phyloP scores from a whole-genome alignment of 2,797 vertebrate genomes.

The Sebastes kiyomatsui region DNA sequence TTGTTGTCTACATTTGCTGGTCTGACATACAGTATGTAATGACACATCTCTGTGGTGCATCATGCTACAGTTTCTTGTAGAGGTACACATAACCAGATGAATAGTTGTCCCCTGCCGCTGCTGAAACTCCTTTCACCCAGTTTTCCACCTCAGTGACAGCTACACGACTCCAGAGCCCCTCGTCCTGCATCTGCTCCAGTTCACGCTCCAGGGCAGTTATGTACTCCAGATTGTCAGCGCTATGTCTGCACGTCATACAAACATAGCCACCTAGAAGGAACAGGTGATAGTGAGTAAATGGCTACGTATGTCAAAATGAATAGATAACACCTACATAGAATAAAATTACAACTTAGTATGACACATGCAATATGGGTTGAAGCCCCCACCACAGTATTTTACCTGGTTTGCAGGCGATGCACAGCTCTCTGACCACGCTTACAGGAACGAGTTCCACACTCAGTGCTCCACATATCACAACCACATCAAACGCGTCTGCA shows the following conservation, averaged over 20 bases:
- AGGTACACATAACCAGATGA: background rate
- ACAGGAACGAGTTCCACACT: background rate
- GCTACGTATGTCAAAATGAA: background rate
- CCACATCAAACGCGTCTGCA: background rate
- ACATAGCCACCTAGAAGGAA: background rate
- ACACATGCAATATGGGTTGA: background rate
- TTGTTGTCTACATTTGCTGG: background rate
- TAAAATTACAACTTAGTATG: background rate
- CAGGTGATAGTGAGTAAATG: background rate
- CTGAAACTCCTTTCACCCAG: background rate
- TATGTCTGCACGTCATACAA: background rate
- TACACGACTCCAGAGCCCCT: background rate
- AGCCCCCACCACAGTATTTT: background rate
- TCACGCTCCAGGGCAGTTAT: background rate
- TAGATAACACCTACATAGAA: background rate
- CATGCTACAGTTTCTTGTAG: background rate
- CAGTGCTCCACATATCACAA: background rate
- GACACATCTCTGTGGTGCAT: background rate
- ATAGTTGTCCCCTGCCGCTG: background rate
- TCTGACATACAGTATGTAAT: background rate
- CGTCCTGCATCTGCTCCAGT: background rate
- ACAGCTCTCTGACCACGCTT: background rate
- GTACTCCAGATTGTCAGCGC: background rate
- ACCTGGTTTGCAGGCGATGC: background rate
- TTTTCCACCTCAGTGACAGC: background rate